Base-by-base conservation (phyloP, 1,140 invertebrate species). In the Copidosoma floridanum region DNA sequence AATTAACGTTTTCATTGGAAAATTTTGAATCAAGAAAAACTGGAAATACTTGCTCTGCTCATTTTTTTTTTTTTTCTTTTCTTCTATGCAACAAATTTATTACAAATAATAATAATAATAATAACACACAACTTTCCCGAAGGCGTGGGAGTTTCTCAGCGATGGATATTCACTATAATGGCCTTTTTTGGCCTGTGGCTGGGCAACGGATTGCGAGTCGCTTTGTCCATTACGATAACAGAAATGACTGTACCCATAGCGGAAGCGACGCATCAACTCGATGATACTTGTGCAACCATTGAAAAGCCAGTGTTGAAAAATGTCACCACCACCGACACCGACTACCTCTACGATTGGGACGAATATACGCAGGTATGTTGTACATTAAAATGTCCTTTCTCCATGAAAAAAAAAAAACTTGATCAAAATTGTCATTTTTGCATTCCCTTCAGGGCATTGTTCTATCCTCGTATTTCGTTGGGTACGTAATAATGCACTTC, bases 401-500 rank as follows among this genome's bases (percentile, higher is more conserved):
- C 11, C 14, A 38, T 38, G 6, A 12, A 38, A n/a, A 38, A 7
- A 7, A 38, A n/a, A n/a, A 38, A 14, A 14, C 35, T 38, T n/a
- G 16, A 21, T 3, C 11, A 16, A 3, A 43, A 11, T 18, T 1
- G 11, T 3, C 20, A n/a, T 6, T 16, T 1, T 5, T 11, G 18
- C 7, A n/a, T 29, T 11, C 21, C 2, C 29, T 2, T 14, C 82
- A 84, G 68, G 81, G 82, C 8, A 47, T 82, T 16, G 76, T 84
- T 41, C 65, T 83, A 3, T 81, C 82, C 1, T 79, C 82, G 2
- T 85, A 86, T 70, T 86, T 84, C 74, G 83, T 80, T 77, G 85
- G 85, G 12, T 86, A 86, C 66, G 72, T 81, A n/a, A 5, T 80
- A 10, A 84, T 84, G 47, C 86, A 88, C 67, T 72, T 87, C 0